Evolutionary conservation across 2,797 vertebrate species (phyloP).

Genomic region (Rhinophrynus dorsalis): DNA sequence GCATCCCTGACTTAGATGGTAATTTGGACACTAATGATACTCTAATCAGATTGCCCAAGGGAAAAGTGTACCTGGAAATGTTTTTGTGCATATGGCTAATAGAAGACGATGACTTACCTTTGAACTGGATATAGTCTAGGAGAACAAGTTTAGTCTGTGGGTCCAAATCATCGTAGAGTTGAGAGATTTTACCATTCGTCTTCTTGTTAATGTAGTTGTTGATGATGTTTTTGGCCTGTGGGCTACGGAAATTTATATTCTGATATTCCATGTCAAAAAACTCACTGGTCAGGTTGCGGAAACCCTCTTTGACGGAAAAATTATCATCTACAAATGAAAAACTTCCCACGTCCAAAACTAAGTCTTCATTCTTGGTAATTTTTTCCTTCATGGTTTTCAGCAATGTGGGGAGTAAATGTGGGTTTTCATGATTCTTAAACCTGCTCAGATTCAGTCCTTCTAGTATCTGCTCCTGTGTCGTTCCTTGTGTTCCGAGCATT

Average conservation of each 20-base stretch:
- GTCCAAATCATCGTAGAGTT: constrained; percentile 74
- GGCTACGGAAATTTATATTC: constrained; percentile 71
- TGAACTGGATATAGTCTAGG: constrained; percentile 82
- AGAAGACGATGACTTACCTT: constrained; percentile 68
- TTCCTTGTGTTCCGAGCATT: constrained; percentile 72
- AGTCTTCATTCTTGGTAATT: constrained; percentile 70
- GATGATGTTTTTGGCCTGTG: constrained; percentile 62
- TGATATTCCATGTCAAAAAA: constrained; percentile 80
- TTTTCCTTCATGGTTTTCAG: constrained; percentile 76
- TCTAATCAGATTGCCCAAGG: no score
- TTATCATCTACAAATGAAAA: constrained; percentile 73
- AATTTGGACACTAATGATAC: no score
- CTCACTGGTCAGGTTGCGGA: constrained; percentile 71
- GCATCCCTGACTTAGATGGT: no score
- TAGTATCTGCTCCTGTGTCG: constrained; percentile 73
- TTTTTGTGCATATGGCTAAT: neutral
- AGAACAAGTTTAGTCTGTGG: constrained; percentile 73
- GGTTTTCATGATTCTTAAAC: constrained; percentile 58
- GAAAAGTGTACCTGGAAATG: no score
- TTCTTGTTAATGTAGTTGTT: constrained; percentile 76
- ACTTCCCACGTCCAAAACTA: constrained; percentile 72
- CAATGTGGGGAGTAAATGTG: constrained; percentile 68
- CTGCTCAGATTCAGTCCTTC: constrained; percentile 70
- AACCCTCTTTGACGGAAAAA: constrained; percentile 68
- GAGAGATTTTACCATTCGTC: constrained; percentile 71